Conservation (phyloP, 2,888 invertebrate species). For the Maniola hyperantus region DNA sequence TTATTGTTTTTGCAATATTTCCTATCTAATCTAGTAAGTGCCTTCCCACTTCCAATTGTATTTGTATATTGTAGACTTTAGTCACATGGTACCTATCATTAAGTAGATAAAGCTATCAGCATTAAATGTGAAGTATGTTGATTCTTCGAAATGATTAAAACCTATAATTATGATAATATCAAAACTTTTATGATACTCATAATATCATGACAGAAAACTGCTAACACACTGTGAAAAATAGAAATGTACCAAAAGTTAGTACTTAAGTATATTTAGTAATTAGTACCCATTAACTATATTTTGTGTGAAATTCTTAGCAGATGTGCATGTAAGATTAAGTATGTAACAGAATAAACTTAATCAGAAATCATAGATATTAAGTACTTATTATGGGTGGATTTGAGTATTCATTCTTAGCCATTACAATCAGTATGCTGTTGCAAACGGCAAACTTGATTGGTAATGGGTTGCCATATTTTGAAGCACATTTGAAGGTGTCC, state of each 20-base stretch:
- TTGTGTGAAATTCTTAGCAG: too few relatives aligned
- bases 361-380: too few relatives aligned
- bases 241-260: background rate
- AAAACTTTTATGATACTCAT: background rate
- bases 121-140: background rate
- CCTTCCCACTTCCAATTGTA: background rate
- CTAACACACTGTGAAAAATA: background rate
- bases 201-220: background rate
- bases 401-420: too few relatives aligned
- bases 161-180: background rate
- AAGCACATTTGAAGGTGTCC: too few relatives aligned
- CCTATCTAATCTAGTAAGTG: background rate
- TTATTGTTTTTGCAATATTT: background rate
- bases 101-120: slow-evolving; percentile 1
- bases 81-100: background rate
- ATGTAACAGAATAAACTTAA: too few relatives aligned
- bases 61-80: background rate
- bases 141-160: background rate
- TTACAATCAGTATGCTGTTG: too few relatives aligned
- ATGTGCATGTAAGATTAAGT: too few relatives aligned
- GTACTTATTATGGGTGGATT: too few relatives aligned
- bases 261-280: too few relatives aligned
- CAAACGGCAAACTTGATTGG: too few relatives aligned
- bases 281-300: too few relatives aligned
- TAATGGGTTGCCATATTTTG: too few relatives aligned